These are phyloP conservation scores for Anabacerthia variegaticeps DNA, from an alignment of 2,797 vertebrate species.

Conservation along the genomic window DNA sequence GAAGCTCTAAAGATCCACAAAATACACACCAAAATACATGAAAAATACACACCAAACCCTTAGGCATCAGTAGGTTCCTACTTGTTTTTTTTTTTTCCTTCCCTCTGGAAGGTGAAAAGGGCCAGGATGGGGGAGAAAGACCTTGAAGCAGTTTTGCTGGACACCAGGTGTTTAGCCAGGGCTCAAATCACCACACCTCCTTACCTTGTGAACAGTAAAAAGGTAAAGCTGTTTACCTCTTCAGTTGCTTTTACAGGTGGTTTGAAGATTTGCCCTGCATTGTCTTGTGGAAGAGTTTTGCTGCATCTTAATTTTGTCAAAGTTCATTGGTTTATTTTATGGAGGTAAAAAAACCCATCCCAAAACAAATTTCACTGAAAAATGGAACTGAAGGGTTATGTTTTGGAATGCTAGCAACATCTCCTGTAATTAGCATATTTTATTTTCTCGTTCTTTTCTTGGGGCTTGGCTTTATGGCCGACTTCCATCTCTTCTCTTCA, in stretches of 20 bases:
- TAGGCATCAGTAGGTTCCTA: too few species aligned
- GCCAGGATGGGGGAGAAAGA: too few species aligned
- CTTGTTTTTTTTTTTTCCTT: too few species aligned
- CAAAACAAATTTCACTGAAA: background rate
- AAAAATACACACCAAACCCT: too few species aligned
- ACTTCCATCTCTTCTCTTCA: background rate
- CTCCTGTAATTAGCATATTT: background rate
- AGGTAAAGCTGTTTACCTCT: background rate
- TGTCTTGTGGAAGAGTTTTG: background rate
- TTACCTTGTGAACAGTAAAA: background rate
- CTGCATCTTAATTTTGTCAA: background rate
- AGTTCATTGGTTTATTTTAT: background rate
- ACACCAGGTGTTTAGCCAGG: too few species aligned
- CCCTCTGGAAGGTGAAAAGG: too few species aligned
- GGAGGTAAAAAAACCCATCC: fast-evolving
- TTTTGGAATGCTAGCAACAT: background rate
- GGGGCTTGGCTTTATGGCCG: background rate
- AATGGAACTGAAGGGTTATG: background rate
- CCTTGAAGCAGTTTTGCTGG: too few species aligned
- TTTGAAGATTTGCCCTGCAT: background rate
- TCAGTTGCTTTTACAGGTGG: background rate
- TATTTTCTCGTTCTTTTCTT: background rate
- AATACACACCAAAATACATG: too few species aligned
- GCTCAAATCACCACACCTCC: too few species aligned
- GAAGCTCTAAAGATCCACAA: too few species aligned